Conservation (phyloP, 2,888 invertebrate genomes). For the Cephalotes varians region DNA sequence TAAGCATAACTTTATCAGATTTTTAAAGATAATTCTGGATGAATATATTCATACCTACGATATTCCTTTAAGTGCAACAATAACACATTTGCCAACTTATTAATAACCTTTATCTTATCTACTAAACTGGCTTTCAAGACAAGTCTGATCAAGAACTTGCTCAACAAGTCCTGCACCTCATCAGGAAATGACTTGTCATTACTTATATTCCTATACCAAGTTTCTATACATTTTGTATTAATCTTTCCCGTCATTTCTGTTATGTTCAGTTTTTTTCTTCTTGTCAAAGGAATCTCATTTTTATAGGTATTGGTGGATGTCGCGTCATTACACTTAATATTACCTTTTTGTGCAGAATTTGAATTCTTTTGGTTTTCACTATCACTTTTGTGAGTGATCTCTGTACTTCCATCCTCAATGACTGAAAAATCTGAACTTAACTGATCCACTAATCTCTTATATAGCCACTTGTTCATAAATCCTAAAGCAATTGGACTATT, state of each 20-base stretch:
- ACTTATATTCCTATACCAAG: constrained; percentile 87
- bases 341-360: constrained; percentile 6
- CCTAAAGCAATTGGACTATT: constrained; percentile 76
- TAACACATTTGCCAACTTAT: constrained; percentile 87
- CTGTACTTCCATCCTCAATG: background rate
- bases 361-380: constrained; percentile 36
- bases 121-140: constrained; percentile 83
- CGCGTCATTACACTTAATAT: constrained; percentile 14
- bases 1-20: background rate
- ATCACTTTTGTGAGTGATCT: constrained; percentile 27
- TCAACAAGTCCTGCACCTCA: constrained; percentile 85
- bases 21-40: background rate
- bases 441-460: constrained; percentile 62
- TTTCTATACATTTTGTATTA: constrained; percentile 85
- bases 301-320: constrained; percentile 28
- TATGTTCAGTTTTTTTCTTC: constrained; percentile 32
- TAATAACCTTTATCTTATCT: constrained; percentile 84
- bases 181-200: constrained; percentile 85
- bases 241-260: constrained; percentile 84
- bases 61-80: constrained; percentile 89
- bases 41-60: constrained; percentile 83
- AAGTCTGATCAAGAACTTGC: constrained; percentile 84
- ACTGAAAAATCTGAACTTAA: constrained; percentile 39
- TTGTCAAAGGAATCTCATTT: constrained; percentile 11
- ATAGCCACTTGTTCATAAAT: constrained; percentile 75